A percentile compares a stretch with the other conserved stretches of the same genome.
These are phyloP conservation scores for Melitaea athalia DNA, from an alignment of 2,888 invertebrate species.

Conservation along the genomic window DNA sequence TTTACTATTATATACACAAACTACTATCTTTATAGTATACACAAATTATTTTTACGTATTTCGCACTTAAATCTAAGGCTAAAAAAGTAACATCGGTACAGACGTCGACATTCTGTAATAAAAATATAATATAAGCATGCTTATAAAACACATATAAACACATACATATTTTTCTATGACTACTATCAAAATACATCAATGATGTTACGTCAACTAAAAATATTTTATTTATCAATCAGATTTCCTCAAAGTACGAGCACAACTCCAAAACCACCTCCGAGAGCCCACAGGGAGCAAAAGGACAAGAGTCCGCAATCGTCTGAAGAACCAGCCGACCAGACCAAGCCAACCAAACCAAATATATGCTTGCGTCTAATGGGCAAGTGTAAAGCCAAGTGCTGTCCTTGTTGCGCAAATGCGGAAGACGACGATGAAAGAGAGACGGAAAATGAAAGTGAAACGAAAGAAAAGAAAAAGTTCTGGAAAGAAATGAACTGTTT, in stretches of 20 bases:
- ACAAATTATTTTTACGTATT: too few species aligned
- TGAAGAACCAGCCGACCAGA: constrained; percentile 28
- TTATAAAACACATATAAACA: not conserved
- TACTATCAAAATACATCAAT: not conserved
- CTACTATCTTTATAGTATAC: too few species aligned
- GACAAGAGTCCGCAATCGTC: constrained; percentile 47
- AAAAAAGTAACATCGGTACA: too few species aligned
- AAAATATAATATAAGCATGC: too few species aligned
- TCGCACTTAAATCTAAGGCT: too few species aligned
- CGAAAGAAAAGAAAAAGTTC: constrained; percentile 53
- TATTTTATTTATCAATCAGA: constrained; percentile 47
- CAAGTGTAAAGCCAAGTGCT: constrained; percentile 73
- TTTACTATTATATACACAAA: too few species aligned
- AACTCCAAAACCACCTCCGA: constrained; percentile 71
- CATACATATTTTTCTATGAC: too few species aligned
- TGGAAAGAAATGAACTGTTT: constrained; percentile 67
- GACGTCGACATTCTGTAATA: too few species aligned
- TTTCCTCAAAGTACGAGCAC: constrained; percentile 77
- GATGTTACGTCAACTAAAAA: not conserved
- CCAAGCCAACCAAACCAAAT: constrained; percentile 56
- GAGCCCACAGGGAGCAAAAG: constrained; percentile 58
- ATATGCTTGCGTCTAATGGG: constrained; percentile 67
- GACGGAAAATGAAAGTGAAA: constrained; percentile 38
- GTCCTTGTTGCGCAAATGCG: constrained; percentile 72
- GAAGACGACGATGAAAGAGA: constrained; percentile 44